Percentiles rank a stretch among this genome's conserved stretches.
phyloP scores from a whole-genome alignment of 2,797 vertebrate genomes.

The Etheostoma perlongum region DNA sequence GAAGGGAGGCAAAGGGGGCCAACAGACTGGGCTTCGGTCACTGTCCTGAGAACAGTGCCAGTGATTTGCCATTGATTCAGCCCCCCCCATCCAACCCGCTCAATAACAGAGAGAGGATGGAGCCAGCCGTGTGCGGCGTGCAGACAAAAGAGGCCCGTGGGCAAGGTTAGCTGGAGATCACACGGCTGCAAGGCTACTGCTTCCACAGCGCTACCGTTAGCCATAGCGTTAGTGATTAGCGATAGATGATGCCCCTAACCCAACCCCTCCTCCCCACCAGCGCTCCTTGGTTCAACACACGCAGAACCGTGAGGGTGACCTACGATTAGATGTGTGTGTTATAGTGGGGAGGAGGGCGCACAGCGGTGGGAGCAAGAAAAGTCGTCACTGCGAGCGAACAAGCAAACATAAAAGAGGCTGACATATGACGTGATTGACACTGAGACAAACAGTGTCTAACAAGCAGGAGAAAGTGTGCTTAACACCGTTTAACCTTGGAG shows the following conservation, averaged over 20 bases:
- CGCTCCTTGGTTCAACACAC: constrained; percentile 76
- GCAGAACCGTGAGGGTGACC: constrained; percentile 81
- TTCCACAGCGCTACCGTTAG: constrained; percentile 72
- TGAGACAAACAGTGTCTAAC: constrained; percentile 77
- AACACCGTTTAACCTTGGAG: constrained; percentile 82
- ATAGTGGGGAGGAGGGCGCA: constrained; percentile 22
- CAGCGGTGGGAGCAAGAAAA: constrained; percentile 57
- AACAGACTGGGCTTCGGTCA: constrained; percentile 93
- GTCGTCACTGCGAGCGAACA: constrained; percentile 63
- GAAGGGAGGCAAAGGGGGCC: constrained; percentile 75
- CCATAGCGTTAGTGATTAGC: constrained; percentile 76
- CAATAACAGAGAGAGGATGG: constrained; percentile 88
- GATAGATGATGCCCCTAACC: constrained; percentile 63
- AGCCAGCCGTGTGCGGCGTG: constrained; percentile 94
- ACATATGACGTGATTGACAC: constrained; percentile 76
- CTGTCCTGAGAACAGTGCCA: constrained; percentile 99
- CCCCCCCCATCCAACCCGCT: constrained; percentile 76
- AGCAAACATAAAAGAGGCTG: constrained; percentile 73
- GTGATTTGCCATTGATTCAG: constrained; percentile 99
- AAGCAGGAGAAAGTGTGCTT: constrained; percentile 72
- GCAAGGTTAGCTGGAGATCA: constrained; percentile 99
- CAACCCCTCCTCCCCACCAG: constrained; percentile 37
- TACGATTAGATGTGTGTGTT: constrained; percentile 65
- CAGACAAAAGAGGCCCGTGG: constrained; percentile 95
- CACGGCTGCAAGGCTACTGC: constrained; percentile 78